These are phyloP conservation scores for Phrynocephalus vlangalii DNA, from an alignment of 2,797 vertebrate genomes.

Conservation along the genomic window DNA sequence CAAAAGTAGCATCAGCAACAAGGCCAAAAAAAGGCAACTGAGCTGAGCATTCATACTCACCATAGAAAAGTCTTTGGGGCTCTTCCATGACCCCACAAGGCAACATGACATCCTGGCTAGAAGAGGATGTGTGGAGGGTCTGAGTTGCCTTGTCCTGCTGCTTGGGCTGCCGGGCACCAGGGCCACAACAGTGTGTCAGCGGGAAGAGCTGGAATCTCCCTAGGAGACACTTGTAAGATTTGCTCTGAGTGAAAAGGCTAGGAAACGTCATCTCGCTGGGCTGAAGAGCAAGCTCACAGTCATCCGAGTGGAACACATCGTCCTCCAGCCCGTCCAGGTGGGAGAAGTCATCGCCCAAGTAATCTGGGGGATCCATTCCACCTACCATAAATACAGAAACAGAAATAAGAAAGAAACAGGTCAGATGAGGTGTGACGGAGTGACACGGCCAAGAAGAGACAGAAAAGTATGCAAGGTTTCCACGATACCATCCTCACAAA, in stretches of 20 bases:
- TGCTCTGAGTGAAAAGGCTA: conserved; percentile 81
- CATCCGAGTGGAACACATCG: conserved; percentile 84
- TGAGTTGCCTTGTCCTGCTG: conserved; percentile 86
- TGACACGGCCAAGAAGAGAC: conserved; percentile 52
- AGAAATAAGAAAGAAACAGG: conserved; percentile 55
- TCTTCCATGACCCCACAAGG: conserved; percentile 85
- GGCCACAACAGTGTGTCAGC: conserved; percentile 84
- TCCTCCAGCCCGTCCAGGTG: conserved; percentile 82
- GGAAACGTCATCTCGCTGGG: conserved; percentile 79
- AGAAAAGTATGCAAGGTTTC: conserved; percentile 20
- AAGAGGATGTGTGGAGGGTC: conserved; percentile 82
- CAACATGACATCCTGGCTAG: conserved; percentile 85
- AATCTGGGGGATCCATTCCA: conserved; percentile 80
- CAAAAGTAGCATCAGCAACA: conserved; percentile 47
- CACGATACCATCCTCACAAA: conserved; percentile 19
- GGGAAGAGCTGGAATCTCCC: conserved; percentile 83
- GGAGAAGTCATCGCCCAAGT: conserved; percentile 77
- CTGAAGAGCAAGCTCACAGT: conserved; percentile 79
- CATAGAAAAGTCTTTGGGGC: conserved; percentile 85
- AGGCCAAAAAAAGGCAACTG: background rate
- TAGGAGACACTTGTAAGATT: conserved; percentile 80
- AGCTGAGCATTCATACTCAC: conserved; percentile 72
- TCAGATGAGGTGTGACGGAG: conserved; percentile 51
- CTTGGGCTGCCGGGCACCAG: conserved; percentile 79
- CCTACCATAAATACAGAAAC: conserved; percentile 70